Evolutionary conservation across 2,797 vertebrate genomes (phyloP), one percentile per base, ranked within the genome.

Genomic region (Hippoglossus hippoglossus): DNA sequence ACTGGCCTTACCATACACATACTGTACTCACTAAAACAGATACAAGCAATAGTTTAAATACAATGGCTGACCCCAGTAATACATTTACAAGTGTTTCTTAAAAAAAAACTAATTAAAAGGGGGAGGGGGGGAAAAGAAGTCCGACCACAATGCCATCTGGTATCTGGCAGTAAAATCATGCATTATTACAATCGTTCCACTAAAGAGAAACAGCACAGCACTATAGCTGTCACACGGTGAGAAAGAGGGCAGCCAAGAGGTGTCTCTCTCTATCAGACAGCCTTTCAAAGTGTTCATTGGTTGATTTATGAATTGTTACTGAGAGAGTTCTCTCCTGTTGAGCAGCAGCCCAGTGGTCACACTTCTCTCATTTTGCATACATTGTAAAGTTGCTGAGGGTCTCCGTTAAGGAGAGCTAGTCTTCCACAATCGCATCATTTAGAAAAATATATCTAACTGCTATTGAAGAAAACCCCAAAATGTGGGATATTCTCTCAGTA

Each of bases 41-140:
- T 91, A 93, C 93, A 96, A 97, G 96, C 95, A 93, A 95, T 94
- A 94, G 93, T 94, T 95, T 94, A 95, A 96, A 95, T 94, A 96
- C 93, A 96, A 94, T 94, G 90, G 92, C 93, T 89, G 87, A 94
- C 87, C 88, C 95, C 92, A 89, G 93, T 86, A 95, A 95, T 90
- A 93, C 88, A 88, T 95, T 94, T 96, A 96, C 94, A 94, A 77
- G 90, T 95, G 86, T 94, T 91, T 90, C 92, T 92, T 90, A 59
- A 59, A 86, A 92, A 92, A 86, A 92, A 92, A 85, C 73, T 41
- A 88, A 91, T 83, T 74, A 82, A 91, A 86, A 84, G 70, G 67
- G 47, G 67, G 67, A 57, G 49, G 22, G 49, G 36, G 51, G 58
- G 58, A 56, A 67, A 69, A 89, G 79, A 89, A 92, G 92, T 94